Evolutionary conservation across 2,797 vertebrate genomes (phyloP), one percentile per base, ranked within the genome.

Genomic region (Pangasius macronema): DNA sequence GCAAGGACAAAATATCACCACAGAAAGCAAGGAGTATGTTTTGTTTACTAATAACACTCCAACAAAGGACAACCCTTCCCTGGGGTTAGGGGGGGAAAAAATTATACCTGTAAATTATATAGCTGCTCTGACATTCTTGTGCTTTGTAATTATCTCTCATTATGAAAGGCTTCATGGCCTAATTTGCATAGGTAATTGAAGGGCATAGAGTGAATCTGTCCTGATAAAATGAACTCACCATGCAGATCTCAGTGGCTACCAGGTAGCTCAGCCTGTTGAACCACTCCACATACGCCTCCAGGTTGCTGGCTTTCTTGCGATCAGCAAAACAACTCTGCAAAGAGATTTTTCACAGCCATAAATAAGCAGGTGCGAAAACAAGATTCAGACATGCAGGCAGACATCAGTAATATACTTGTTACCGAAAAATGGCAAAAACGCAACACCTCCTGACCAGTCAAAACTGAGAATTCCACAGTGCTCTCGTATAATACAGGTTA

Each of bases 281-380:
- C 98, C 98, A 99, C 75, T 98, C 97, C n/a, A 99, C 97, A 0
- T 99, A 99, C 0, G 97, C 97, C 92, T 98, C 96, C 87, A 99
- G 95, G 88, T 97, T 98, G 33, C 95, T 95, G 61, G 96, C 95
- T 93, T 97, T 98, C 94, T 98, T 99, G 88, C 87, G 93, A 85
- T 97, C 97, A 13, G 94, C 93, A 2, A 96, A 98, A 93, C 96
- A 96, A 85, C 89, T 96, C 98, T 99, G 92, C 1, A 88, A 82
- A 84, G 90, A 42, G 87, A 30, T 87, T 72, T 57, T 82, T 10
- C 65, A 79, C 57, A 49, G 70, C 67, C 22, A 13, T 73, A 53
- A 72, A 79, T 67, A 83, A 51, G 63, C 18, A 42, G 5, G 30
- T 51, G 61, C 11, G 22, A 51, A 72, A 67, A 53, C 27, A 53